phyloP scores from a whole-genome alignment of 1,140 invertebrate species.

The Bombus fervidus region DNA sequence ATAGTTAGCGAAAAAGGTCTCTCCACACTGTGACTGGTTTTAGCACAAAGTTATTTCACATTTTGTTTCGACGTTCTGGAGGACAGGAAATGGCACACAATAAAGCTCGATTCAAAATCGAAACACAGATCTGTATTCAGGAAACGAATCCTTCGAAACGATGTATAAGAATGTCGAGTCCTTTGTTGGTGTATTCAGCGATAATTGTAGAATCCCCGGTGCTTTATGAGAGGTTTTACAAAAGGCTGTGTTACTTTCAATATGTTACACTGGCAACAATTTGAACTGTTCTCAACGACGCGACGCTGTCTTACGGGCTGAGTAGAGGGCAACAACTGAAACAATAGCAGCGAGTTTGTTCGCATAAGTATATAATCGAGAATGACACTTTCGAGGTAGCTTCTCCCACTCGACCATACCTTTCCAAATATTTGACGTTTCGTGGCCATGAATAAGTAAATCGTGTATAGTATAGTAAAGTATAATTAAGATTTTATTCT shows the following conservation, averaged over 20 bases:
- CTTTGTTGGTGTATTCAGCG: too few relatives aligned
- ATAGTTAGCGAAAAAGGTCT: background rate
- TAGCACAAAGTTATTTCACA: background rate
- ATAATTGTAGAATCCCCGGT: too few relatives aligned
- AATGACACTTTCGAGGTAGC: conserved; percentile 5
- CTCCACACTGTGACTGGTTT: background rate
- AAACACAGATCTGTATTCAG: background rate
- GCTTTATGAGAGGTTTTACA: background rate
- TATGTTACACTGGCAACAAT: background rate
- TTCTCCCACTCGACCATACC: background rate
- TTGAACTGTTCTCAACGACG: background rate
- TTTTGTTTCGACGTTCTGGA: background rate
- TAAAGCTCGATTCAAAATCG: too few relatives aligned
- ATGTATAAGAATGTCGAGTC: too few relatives aligned
- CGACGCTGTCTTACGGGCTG: background rate
- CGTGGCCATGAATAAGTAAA: too few relatives aligned
- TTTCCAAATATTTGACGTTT: background rate
- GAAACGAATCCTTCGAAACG: too few relatives aligned
- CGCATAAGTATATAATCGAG: conserved; percentile 7
- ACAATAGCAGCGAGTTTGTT: background rate
- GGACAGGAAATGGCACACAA: too few relatives aligned
- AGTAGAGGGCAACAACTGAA: background rate
- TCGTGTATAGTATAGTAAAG: too few relatives aligned
- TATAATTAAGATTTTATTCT: too few relatives aligned
- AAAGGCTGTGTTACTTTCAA: background rate